These are phyloP conservation scores for Stenodera caucasica DNA, from an alignment of 2,888 invertebrate species.

Conservation along the genomic window DNA sequence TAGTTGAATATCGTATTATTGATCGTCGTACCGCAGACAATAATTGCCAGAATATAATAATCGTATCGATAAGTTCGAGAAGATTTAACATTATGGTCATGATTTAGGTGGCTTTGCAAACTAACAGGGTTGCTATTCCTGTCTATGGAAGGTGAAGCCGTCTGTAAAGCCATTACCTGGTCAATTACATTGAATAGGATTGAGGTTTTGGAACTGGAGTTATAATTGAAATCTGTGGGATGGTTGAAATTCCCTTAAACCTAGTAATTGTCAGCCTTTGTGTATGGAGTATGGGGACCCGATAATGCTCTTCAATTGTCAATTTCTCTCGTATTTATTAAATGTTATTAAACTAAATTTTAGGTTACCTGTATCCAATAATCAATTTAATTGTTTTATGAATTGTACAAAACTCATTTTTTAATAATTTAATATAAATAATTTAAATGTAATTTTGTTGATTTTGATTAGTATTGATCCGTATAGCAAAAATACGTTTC, in stretches of 20 bases:
- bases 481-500: conserved; percentile 2
- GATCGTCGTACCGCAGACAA: background rate
- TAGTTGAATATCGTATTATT: conserved; percentile 3
- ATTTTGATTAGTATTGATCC: background rate
- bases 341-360: background rate
- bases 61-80: conserved; percentile 30
- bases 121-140: conserved; percentile 49
- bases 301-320: conserved; percentile 36
- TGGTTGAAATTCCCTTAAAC: conserved; percentile 55
- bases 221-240: conserved; percentile 57
- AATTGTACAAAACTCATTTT: too few relatives aligned
- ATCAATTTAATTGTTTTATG: background rate
- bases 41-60: conserved; percentile 18
- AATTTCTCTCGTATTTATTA: conserved; percentile 13
- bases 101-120: conserved; percentile 49
- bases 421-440: too few relatives aligned
- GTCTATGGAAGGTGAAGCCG: conserved; percentile 53
- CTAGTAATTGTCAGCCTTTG: conserved; percentile 54
- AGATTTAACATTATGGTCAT: conserved; percentile 45
- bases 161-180: conserved; percentile 56
- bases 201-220: conserved; percentile 54
- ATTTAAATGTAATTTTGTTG: background rate
- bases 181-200: conserved; percentile 57
- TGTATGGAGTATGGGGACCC: conserved; percentile 33
- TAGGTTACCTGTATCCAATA: background rate